Evolutionary conservation across 2,113 vertebrate species (phyloP), one percentile per base, ranked within the genome.

Genomic region (Nothocercus julius): DNA sequence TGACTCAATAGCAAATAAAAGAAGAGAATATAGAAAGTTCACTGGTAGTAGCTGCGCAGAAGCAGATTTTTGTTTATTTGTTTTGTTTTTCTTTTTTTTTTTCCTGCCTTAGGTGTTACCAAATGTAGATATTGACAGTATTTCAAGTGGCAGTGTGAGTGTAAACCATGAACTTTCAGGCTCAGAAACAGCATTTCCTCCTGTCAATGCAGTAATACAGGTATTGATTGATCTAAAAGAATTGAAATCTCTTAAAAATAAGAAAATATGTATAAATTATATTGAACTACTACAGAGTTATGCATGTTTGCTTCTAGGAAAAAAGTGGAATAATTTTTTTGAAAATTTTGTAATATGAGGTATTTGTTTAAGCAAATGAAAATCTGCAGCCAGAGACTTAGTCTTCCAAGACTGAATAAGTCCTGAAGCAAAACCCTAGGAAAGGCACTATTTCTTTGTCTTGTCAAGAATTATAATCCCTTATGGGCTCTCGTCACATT

Each of bases 51-150:
- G 6, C 32, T 3, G 11, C 69, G 12, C 40, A 75, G 42, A 78
- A n/a, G 7, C 5, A 47, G 4, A 13, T 86, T 81, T 84, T 56
- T 88, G 34, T 5, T 74, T 51, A 72, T 93, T 54, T 44, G 34
- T 30, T 58, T 30, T 32, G 18, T 32, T 30, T 58, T 58, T 32
- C 18, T 32, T 30, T 58, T 58, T 58, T 30, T 32, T 30, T 58
- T 32, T 58, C 66, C 24, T 92, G 5, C 75, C 90, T n/a, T 93
- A 99, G 98, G 97, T 98, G 32, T 96, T 99, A 64, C 98, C 98
- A 24, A 98, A 69, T 78, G 97, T 99, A 75, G 98, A 99, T 89
- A 98, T 98, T 81, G 97, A 98, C 69, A 98, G 98, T 84, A 38
- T 95, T 95, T 97, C 97, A 11, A 97, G 96, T 87, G 88, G 66